Evolutionary conservation across 2,113 vertebrate genomes (phyloP), one percentile per base, ranked within the genome.

Genomic region (Paracanthobrama guichenoti): DNA sequence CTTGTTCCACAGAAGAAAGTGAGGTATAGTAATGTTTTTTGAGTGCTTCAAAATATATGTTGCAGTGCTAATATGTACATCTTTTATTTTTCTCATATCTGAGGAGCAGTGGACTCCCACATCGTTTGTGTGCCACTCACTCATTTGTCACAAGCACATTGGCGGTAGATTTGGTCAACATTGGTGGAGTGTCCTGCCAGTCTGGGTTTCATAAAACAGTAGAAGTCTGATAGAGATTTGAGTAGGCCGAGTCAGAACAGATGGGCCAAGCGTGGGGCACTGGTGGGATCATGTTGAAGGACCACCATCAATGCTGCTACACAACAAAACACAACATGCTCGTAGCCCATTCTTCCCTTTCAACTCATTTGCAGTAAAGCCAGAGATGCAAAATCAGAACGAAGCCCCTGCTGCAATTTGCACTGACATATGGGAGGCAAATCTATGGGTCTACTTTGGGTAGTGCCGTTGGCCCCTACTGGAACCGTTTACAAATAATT

Each of bases 401-500:
- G 90, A 92, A 91, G 91, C 91, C 87, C 79, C 78, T 75, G 20
- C 73, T 86, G 87, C 91, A 93, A 92, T 92, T 93, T 93, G 86
- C 90, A 92, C 90, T 86, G 84, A 92, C 90, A 93, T 91, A 92
- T 93, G 91, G 87, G 89, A 28, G 14, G 83, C 71, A 79, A 89
- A 88, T 86, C 86, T 90, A 89, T 88, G 88, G 89, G 87, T 88
- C 88, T 89, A 87, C 88, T 93, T 87, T 90, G 78, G 89, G 84
- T 85, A 77, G 64, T 53, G 84, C 73, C 42, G 31, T 80, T 81
- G 89, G 90, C 86, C 92, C 91, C 87, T 84, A 90, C 92, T 94
- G 92, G 93, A 93, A 94, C 89, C 93, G 91, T 94, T 95, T 94
- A 93, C 90, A 92, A 92, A 93, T 92, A 92, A 94, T 90, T 89